Evolutionary conservation across 2,113 vertebrate genomes (phyloP).

Genomic region (Argyrosomus japonicus): DNA sequence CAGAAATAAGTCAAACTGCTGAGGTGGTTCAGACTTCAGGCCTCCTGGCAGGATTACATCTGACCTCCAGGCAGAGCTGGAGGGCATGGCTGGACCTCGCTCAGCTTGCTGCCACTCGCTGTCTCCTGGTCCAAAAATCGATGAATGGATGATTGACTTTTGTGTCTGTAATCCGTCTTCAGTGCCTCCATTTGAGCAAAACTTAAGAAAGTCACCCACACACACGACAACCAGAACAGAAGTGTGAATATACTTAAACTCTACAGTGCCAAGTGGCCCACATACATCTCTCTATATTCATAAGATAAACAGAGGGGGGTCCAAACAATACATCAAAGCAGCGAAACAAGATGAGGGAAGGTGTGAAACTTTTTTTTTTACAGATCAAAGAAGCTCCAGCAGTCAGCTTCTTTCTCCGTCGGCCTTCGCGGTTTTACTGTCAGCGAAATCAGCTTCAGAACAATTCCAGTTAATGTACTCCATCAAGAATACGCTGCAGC

Average conservation of each 20-base stretch:
- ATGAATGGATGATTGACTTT: not conserved
- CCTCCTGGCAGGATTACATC: not conserved
- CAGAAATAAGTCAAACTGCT: not conserved
- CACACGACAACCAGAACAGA: not conserved
- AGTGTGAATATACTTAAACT: not conserved
- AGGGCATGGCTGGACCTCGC: not conserved
- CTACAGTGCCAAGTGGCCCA: not conserved
- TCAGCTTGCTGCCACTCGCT: not conserved
- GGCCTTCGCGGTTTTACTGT: not conserved
- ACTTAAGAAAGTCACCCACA: not conserved
- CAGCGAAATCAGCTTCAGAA: constrained; percentile 20
- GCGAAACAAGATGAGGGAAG: not conserved
- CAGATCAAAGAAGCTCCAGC: constrained; percentile 29
- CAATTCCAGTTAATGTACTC: not conserved
- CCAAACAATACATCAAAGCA: constrained; percentile 25
- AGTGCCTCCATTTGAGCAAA: not conserved
- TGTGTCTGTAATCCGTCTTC: not conserved
- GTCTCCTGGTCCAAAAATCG: not conserved
- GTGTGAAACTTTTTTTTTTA: not conserved
- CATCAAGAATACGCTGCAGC: not conserved
- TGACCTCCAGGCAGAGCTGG: not conserved
- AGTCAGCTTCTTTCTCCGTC: constrained; percentile 11
- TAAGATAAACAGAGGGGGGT: not conserved
- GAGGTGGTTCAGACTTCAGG: not conserved
- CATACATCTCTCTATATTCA: not conserved